phyloP scores from a whole-genome alignment of 1,140 invertebrate genomes.

The Callitettix versicolor region DNA sequence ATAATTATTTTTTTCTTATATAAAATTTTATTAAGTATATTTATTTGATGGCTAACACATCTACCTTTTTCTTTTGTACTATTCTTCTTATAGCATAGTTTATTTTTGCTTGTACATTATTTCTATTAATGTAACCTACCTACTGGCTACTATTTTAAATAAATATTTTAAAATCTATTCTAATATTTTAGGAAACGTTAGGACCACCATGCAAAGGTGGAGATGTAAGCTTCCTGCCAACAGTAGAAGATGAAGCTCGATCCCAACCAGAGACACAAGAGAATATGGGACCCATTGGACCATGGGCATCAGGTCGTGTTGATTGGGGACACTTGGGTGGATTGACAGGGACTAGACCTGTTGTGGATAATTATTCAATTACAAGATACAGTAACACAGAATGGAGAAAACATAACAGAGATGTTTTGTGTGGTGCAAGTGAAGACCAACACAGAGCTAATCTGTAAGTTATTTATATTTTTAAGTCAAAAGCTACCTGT shows the following conservation, averaged over 20 bases:
- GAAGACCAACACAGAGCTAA: conserved; percentile 29
- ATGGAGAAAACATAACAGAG: conserved; percentile 52
- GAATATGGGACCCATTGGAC: conserved; percentile 15
- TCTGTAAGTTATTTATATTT: conserved; percentile 24
- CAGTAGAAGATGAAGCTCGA: conserved; percentile 3
- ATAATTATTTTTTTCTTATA: too few relatives aligned
- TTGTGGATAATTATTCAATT: conserved; percentile 60
- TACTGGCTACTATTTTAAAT: too few relatives aligned
- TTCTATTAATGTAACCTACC: too few relatives aligned
- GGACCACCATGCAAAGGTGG: neutral
- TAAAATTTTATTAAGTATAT: too few relatives aligned
- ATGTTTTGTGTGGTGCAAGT: conserved; percentile 40
- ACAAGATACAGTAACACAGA: conserved; percentile 54
- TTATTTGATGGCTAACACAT: too few relatives aligned
- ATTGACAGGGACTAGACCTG: conserved; percentile 55
- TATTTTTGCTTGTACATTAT: too few relatives aligned
- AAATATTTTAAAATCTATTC: too few relatives aligned
- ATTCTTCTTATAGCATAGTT: too few relatives aligned
- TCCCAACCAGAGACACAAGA: neutral
- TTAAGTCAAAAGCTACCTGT: neutral
- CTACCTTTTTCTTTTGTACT: too few relatives aligned
- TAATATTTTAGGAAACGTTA: too few relatives aligned
- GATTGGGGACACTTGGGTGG: conserved; percentile 54
- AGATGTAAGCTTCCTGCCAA: conserved; percentile 9
- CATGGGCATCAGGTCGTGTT: conserved; percentile 53